These are phyloP conservation scores for Pseudochirops corinnae DNA, from an alignment of 2,797 vertebrate species.

Conservation along the genomic window DNA sequence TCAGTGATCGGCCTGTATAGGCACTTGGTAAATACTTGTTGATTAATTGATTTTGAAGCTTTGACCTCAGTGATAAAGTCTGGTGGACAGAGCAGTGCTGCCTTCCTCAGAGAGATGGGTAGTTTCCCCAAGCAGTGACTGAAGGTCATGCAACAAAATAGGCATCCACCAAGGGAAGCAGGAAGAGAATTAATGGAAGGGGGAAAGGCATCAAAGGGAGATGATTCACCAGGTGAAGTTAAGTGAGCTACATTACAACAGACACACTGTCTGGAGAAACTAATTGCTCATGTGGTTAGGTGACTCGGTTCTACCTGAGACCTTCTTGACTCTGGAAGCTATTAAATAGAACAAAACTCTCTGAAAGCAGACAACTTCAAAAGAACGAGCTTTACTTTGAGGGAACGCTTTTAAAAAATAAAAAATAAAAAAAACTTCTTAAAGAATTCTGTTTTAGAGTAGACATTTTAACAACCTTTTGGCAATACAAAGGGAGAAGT, in stretches of 20 bases:
- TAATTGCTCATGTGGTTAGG: conserved; percentile 78
- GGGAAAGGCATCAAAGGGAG: conserved; percentile 66
- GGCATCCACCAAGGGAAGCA: conserved; percentile 70
- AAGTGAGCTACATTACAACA: conserved; percentile 33
- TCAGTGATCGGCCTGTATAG: not conserved
- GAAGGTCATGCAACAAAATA: conserved; percentile 2
- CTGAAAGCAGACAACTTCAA: conserved; percentile 82
- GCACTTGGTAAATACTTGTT: not conserved
- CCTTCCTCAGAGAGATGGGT: not conserved
- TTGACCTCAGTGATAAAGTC: not conserved
- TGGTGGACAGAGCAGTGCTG: not conserved
- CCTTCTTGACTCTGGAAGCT: conserved; percentile 81
- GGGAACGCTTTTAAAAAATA: not conserved
- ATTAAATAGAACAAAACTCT: conserved; percentile 82
- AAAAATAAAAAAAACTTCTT: conserved; percentile 6
- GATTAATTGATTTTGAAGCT: not conserved
- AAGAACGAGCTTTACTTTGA: conserved; percentile 64
- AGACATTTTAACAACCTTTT: conserved; percentile 72
- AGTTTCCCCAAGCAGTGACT: not conserved
- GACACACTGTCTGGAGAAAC: conserved; percentile 72
- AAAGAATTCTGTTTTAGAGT: conserved; percentile 65
- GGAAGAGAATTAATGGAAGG: conserved; percentile 72
- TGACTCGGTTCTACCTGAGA: conserved; percentile 79
- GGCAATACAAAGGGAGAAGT: conserved; percentile 60
- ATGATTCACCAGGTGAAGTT: conserved; percentile 49